phyloP scores from a whole-genome alignment of 2,797 vertebrate genomes.

The Phrynocephalus vlangalii region DNA sequence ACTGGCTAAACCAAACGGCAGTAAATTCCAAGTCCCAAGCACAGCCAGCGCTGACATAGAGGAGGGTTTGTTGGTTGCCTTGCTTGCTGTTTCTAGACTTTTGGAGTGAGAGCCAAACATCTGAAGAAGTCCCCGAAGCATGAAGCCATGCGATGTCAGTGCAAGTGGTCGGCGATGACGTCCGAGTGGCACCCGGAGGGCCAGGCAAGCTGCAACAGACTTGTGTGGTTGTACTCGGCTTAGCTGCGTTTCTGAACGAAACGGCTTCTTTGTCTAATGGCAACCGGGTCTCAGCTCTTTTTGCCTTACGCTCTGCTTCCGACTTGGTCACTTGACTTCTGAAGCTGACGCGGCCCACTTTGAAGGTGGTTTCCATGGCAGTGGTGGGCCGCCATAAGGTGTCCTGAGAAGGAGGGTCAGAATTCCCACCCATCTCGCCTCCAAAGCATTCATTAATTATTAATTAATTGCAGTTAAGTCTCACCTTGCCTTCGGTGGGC shows the following conservation, averaged over 20 bases:
- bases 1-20: conserved; percentile 4
- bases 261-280: not conserved
- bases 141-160: not conserved
- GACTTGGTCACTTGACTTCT: not conserved
- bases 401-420: not conserved
- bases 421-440: too few species aligned
- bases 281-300: not conserved
- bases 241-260: not conserved
- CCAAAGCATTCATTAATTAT: too few species aligned
- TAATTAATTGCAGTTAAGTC: too few species aligned
- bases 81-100: not conserved
- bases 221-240: not conserved
- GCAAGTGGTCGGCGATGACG: not conserved
- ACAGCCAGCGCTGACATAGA: not conserved
- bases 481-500: too few species aligned
- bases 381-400: too few species aligned
- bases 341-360: not conserved
- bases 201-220: not conserved
- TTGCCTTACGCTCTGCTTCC: not conserved
- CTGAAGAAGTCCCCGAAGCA: not conserved
- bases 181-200: not conserved
- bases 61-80: too few species aligned
- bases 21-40: not conserved
- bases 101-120: not conserved
- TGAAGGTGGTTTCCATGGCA: not conserved